phyloP scores from a whole-genome alignment of 1,140 invertebrate species.

The Orchesella cincta region DNA sequence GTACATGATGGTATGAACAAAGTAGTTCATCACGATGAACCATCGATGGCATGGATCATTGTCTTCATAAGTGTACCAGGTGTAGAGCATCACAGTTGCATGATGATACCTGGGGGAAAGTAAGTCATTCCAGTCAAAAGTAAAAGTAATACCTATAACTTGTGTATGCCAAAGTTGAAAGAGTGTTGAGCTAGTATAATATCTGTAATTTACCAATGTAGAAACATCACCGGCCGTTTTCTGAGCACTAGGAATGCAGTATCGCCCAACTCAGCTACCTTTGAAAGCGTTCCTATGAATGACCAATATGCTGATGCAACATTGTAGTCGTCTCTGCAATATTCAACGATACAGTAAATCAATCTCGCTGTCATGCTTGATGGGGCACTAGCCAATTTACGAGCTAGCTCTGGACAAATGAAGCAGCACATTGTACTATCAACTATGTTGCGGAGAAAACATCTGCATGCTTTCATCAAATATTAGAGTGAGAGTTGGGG shows the following conservation, averaged over 20 bases:
- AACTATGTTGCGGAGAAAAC: too few relatives aligned
- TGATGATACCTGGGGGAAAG: conserved; percentile 71
- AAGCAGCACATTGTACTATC: too few relatives aligned
- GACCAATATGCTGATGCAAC: conserved; percentile 56
- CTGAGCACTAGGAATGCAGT: conserved; percentile 64
- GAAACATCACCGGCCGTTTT: conserved; percentile 63
- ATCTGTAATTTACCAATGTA: conserved; percentile 63
- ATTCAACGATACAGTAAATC: neutral
- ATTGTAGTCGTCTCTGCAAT: conserved; percentile 40
- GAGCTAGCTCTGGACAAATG: too few relatives aligned
- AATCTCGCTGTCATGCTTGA: neutral
- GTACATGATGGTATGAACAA: conserved; percentile 96
- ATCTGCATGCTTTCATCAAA: too few relatives aligned
- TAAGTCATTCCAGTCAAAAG: neutral
- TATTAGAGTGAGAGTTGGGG: too few relatives aligned
- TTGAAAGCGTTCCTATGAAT: conserved; percentile 60
- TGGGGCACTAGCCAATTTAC: too few relatives aligned
- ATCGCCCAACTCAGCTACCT: conserved; percentile 63
- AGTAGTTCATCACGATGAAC: conserved; percentile 99
- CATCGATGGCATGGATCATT: conserved; percentile 92
- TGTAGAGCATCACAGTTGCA: conserved; percentile 87
- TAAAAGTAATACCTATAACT: neutral
- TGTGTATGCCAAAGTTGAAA: neutral
- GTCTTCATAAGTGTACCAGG: conserved; percentile 96
- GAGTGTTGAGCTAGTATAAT: conserved; percentile 55